Conservation (phyloP, 1,140 invertebrate species). For the Zaprionus lachaisei region DNA sequence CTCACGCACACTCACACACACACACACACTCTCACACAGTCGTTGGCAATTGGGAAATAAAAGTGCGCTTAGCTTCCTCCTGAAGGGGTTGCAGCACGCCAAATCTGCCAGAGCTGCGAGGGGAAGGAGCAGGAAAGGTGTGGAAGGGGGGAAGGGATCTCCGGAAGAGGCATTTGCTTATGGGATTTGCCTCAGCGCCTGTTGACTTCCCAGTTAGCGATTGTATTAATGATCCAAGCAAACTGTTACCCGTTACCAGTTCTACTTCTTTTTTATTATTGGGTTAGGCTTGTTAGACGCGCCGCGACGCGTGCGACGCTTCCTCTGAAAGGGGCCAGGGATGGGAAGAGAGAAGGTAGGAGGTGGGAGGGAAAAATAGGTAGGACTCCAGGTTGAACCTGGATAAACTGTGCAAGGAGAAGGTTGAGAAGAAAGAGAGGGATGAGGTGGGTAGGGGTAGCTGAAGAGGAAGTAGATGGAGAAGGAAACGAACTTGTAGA, state of each 20-base stretch:
- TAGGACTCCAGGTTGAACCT: not conserved
- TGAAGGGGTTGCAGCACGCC: conserved; percentile 51
- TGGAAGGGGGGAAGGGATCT: not conserved
- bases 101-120: not conserved
- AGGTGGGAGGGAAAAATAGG: not conserved
- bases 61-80: conserved; percentile 23
- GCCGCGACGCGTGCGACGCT: no score
- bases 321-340: no score
- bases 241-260: conserved; percentile 8
- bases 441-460: no score
- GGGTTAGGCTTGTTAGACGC: not conserved
- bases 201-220: conserved; percentile 75
- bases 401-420: no score
- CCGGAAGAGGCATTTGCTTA: conserved; percentile 59
- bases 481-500: no score
- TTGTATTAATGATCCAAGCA: conserved; percentile 68
- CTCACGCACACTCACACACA: not conserved
- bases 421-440: no score
- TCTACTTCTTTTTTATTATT: not conserved
- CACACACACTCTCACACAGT: conserved; percentile 11
- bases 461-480: no score
- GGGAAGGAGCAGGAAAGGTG: not conserved
- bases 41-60: conserved; percentile 24
- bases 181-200: conserved; percentile 62
- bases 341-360: no score